phyloP scores from a whole-genome alignment of 2,797 vertebrate species.

The Paramormyrops hopkinsi region DNA sequence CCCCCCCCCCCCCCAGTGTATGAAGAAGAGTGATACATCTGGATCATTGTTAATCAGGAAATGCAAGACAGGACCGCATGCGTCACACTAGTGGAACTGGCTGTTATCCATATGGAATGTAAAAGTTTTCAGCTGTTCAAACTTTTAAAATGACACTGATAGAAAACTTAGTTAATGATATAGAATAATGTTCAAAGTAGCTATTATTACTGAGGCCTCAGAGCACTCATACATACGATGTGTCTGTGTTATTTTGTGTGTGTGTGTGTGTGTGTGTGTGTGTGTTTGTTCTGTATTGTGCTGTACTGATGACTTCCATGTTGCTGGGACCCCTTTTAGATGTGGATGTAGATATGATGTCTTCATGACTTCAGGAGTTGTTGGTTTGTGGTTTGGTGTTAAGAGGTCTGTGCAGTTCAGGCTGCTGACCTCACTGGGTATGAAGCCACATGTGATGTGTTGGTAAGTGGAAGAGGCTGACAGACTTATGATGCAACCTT shows the following conservation, averaged over 20 bases:
- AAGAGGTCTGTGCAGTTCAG: background rate
- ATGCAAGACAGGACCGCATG: background rate
- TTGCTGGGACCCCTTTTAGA: constrained; percentile 24
- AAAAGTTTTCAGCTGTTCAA: background rate
- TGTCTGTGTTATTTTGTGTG: background rate
- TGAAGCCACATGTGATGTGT: background rate
- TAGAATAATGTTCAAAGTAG: background rate
- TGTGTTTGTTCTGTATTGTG: background rate
- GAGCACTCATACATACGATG: background rate
- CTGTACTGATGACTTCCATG: constrained; percentile 66
- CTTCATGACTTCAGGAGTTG: background rate
- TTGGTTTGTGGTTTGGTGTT: background rate
- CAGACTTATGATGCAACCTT: background rate
- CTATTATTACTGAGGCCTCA: background rate
- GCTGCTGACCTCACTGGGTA: background rate
- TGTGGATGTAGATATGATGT: constrained; percentile 11
- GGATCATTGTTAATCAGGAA: background rate
- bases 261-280: background rate
- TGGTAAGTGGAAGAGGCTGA: background rate
- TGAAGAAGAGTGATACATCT: background rate
- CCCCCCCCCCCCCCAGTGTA: background rate
- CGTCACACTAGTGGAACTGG: background rate
- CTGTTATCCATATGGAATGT: background rate
- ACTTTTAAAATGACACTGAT: background rate
- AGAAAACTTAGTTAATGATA: background rate